Conservation (phyloP, 2,888 invertebrate species). For the Cataglyphis livida region DNA sequence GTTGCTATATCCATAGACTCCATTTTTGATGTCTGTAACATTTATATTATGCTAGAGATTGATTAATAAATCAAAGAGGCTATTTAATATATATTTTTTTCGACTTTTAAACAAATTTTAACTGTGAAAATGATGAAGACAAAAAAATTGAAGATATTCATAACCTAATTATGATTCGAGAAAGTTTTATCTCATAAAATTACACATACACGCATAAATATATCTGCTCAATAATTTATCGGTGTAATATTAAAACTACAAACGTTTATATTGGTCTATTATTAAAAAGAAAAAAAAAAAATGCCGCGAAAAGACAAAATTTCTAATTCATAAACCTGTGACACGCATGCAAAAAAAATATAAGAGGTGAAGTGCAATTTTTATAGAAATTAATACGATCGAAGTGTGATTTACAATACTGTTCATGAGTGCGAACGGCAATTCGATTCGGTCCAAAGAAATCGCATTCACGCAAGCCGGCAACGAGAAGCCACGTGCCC, state of each 20-base stretch:
- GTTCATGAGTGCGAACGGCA: conserved; percentile 70
- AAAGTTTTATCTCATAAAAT: neutral
- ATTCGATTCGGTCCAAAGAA: neutral
- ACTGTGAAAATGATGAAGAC: neutral
- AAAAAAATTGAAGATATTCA: neutral
- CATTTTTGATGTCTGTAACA: conserved; percentile 84
- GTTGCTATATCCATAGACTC: conserved; percentile 87
- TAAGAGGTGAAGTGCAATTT: neutral
- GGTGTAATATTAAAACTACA: neutral
- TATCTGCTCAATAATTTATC: conserved; percentile 1
- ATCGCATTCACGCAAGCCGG: conserved; percentile 29
- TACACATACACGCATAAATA: neutral
- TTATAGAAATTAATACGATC: neutral
- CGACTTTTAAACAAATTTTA: neutral
- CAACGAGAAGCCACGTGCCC: conserved; percentile 81
- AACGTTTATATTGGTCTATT: neutral
- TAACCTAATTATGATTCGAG: neutral
- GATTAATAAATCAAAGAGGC: neutral
- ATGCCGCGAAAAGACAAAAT: neutral
- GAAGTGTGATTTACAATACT: conserved; percentile 74
- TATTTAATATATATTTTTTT: neutral
- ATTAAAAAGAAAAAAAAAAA: neutral
- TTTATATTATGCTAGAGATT: neutral
- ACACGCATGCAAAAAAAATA: neutral
- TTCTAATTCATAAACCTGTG: neutral